Conservation (phyloP, 1,140 invertebrate species). For the Drosophila navojoa region DNA sequence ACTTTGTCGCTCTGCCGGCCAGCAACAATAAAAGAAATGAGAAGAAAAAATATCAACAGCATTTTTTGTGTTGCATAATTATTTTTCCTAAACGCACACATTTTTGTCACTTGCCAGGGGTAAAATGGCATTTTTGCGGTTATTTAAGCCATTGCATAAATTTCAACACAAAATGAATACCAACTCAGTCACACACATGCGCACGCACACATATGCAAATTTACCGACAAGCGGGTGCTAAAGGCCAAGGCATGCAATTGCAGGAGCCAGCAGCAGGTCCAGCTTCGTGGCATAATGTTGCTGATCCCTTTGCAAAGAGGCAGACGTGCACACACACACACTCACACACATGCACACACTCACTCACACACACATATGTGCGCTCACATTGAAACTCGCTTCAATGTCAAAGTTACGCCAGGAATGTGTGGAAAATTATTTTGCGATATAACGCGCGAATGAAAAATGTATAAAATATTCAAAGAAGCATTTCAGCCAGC, state of each 20-base stretch:
- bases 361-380: conserved; percentile 8
- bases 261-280: conserved; percentile 51
- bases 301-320: conserved; percentile 51
- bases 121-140: conserved; percentile 76
- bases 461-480: conserved; percentile 83
- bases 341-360: neutral
- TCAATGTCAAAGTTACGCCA: conserved; percentile 71
- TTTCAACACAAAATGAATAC: conserved; percentile 73
- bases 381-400: conserved; percentile 38
- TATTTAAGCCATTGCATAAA: conserved; percentile 80
- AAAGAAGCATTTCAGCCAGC: conserved; percentile 73
- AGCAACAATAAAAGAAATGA: neutral
- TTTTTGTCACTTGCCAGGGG: conserved; percentile 67
- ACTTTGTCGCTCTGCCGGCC: neutral
- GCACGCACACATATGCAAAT: conserved; percentile 63
- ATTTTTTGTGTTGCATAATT: conserved; percentile 59
- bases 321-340: conserved; percentile 60
- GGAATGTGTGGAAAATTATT: conserved; percentile 78
- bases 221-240: conserved; percentile 44
- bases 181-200: conserved; percentile 43
- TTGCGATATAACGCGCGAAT: conserved; percentile 80
- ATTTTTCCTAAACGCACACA: conserved; percentile 65
- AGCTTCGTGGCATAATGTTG: conserved; percentile 51
- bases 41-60: conserved; percentile 12
- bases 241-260: conserved; percentile 64